Base-by-base conservation (phyloP, 2,113 vertebrate genomes). In the Periophthalmus modestus region DNA sequence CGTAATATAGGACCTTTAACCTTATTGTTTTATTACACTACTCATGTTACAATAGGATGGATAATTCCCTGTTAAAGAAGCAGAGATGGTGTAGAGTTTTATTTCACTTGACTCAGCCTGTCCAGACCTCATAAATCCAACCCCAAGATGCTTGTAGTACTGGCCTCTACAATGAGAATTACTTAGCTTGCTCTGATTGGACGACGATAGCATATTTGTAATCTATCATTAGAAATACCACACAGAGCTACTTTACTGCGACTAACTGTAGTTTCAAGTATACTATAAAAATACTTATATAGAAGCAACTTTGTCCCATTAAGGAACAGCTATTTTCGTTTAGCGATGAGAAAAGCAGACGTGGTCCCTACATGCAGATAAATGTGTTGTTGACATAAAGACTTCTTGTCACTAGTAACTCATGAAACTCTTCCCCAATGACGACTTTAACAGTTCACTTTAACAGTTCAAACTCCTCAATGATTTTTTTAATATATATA, bases 41-140 rank as follows among this genome's bases (percentile, higher is more conserved):
- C 24, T 2, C 7, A 24, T 14, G 71, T 48, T 52, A 52, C 72
- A 43, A 10, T 10, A 19, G 5, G 55, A 66, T 69, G 52, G 7
- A 24, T 68, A 62, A 66, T 75, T 74, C 69, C 75, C 48, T 71
- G 15, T 46, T 73, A 55, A 70, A 81, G 71, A 73, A 86, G 57
- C 68, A 57, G 36, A 79, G 57, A 73, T 12, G 79, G 83, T 78
- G 85, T 88, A 80, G 59, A 66, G 75, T 88, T 91, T 89, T 83
- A 89, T 88, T 80, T 85, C 72, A 76, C 71, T 80, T 77, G 61
- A 19, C 66, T 47, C 73, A 82, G 80, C 80, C 76, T 23, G 68
- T 85, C 85, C 70, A 82, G 75, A 85, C 74, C 76, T 89, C 82
- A 79, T 89, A 88, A 90, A 91, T 81, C 82, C 63, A 52, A 55